A percentile compares a stretch with the other conserved stretches of the same genome.
phyloP scores from a whole-genome alignment of 1,140 invertebrate genomes.

The Trissolcus basalis region DNA sequence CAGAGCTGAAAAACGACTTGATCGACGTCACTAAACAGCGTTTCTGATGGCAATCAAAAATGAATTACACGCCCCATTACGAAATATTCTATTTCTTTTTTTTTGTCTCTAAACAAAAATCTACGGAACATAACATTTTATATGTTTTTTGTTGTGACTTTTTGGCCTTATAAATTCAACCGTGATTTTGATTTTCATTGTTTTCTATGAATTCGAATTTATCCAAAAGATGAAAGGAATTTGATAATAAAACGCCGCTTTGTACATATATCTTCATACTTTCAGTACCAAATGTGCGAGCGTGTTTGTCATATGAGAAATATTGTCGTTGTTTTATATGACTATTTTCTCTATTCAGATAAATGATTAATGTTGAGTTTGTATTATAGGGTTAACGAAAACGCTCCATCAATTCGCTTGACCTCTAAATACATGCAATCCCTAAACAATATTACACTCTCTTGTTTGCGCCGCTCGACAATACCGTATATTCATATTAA shows the following conservation, averaged over 20 bases:
- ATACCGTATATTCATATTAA: constrained; percentile 36
- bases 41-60: too few relatives aligned
- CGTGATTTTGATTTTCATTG: constrained; percentile 46
- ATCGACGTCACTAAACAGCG: too few relatives aligned
- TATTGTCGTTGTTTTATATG: constrained; percentile 53
- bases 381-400: constrained; percentile 50
- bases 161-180: constrained; percentile 40
- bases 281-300: constrained; percentile 49
- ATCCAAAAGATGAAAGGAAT: constrained; percentile 52
- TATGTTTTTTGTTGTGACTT: constrained; percentile 16
- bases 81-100: too few relatives aligned
- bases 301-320: constrained; percentile 51
- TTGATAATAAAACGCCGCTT: constrained; percentile 51
- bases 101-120: too few relatives aligned
- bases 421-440: constrained; percentile 34
- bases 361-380: constrained; percentile 58
- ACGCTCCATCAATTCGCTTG: constrained; percentile 48
- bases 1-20: too few relatives aligned
- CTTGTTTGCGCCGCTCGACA: constrained; percentile 11
- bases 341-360: constrained; percentile 46
- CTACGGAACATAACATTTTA: constrained; percentile 3
- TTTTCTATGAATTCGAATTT: constrained; percentile 52
- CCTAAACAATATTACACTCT: constrained; percentile 33
- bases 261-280: constrained; percentile 54
- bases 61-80: too few relatives aligned